Evolutionary conservation across 1,140 invertebrate genomes (phyloP).

Genomic region (Brachionus rotundiformis): DNA sequence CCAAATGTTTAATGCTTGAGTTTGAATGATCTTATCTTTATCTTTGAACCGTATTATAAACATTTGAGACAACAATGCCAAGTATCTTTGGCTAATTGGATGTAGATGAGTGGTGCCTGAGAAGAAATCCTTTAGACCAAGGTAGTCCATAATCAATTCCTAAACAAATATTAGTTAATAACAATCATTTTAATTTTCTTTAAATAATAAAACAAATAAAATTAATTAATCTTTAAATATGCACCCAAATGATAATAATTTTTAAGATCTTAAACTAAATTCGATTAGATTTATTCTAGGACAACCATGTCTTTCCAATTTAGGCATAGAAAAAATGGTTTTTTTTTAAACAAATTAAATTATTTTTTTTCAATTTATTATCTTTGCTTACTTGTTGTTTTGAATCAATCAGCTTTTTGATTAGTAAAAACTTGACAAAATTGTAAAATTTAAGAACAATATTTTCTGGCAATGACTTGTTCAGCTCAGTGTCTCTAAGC

Average conservation of each 20-base stretch:
- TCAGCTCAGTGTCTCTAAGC: background rate
- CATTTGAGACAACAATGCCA: background rate
- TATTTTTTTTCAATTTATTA: background rate
- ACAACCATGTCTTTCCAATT: too few species aligned
- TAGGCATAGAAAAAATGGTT: too few species aligned
- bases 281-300: too few species aligned
- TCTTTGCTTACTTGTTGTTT: background rate
- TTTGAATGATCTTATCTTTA: background rate
- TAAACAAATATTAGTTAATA: background rate
- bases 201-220: too few species aligned
- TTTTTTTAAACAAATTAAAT: background rate
- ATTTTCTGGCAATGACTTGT: background rate
- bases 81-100: background rate
- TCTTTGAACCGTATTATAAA: background rate
- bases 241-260: too few species aligned
- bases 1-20: background rate
- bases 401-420: background rate
- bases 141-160: background rate
- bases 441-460: background rate
- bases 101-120: background rate
- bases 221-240: background rate
- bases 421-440: slow-evolving; percentile 16
- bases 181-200: background rate
- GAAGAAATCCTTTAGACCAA: background rate
- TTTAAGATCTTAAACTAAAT: too few species aligned